These are phyloP conservation scores for Microtus richardsoni DNA, from an alignment of 2,113 vertebrate species.

Conservation along the genomic window DNA sequence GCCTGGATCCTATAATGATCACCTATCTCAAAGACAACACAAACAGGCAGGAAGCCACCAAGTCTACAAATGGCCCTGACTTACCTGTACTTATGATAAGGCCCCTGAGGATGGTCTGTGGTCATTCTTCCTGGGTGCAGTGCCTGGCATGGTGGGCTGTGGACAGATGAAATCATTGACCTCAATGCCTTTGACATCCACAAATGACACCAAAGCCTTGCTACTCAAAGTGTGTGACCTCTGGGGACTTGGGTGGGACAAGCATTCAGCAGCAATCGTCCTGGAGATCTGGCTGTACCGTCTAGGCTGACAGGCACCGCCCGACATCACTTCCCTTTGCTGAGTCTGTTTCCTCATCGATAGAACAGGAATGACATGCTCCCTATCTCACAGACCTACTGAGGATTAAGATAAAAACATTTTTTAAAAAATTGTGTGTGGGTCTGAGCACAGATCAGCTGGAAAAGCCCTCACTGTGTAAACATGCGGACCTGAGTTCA, in stretches of 20 bases:
- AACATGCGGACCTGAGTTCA: not conserved
- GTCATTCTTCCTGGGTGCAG: not conserved
- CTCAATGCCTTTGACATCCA: not conserved
- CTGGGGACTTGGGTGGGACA: not conserved
- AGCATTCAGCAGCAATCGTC: not conserved
- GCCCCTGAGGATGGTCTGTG: not conserved
- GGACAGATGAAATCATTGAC: not conserved
- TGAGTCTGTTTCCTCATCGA: slow-evolving; percentile 29
- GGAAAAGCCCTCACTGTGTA: not conserved
- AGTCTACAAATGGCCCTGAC: not conserved
- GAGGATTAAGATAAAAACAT: not conserved
- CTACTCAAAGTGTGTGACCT: rapidly evolving
- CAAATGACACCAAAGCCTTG: not conserved
- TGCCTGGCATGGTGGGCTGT: not conserved
- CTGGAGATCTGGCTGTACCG: rapidly evolving
- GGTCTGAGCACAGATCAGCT: not conserved
- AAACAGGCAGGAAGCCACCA: not conserved
- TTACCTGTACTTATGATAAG: not conserved
- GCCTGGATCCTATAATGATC: not conserved
- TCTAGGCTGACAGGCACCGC: not conserved
- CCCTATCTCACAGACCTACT: too few relatives aligned
- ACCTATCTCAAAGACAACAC: not conserved
- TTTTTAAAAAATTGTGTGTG: not conserved
- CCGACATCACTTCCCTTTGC: not conserved
- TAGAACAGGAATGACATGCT: not conserved